phyloP scores from a whole-genome alignment of 2,888 invertebrate genomes.

The Pollenia angustigena region DNA sequence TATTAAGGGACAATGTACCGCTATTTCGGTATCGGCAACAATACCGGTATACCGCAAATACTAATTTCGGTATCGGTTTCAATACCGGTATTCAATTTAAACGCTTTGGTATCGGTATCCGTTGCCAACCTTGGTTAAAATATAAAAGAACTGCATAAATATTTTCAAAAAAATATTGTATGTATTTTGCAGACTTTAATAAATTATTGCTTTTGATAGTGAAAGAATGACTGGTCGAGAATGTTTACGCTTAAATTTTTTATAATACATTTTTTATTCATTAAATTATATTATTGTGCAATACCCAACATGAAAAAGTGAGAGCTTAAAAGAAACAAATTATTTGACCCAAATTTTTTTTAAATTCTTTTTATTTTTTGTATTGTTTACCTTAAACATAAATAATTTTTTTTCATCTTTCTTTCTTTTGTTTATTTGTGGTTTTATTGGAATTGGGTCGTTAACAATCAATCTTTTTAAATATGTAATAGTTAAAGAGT shows the following conservation, averaged over 20 bases:
- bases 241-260: slow-evolving; percentile 55
- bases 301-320: not conserved
- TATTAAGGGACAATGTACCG: no score
- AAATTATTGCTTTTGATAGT: slow-evolving; percentile 78
- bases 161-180: slow-evolving; percentile 15
- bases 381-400: slow-evolving; percentile 12
- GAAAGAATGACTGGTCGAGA: slow-evolving; percentile 54
- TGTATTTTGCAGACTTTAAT: slow-evolving; percentile 78
- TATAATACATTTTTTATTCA: slow-evolving; percentile 33
- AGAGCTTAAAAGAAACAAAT: slow-evolving; percentile 16
- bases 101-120: no score
- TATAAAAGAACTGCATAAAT: not conserved
- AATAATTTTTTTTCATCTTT: not conserved
- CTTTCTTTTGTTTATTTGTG: not conserved
- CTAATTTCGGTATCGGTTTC: no score
- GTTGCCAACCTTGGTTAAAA: not conserved
- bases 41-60: no score
- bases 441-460: not conserved
- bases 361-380: slow-evolving; percentile 2
- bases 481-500: not conserved
- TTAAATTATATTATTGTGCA: slow-evolving; percentile 50
- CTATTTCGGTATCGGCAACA: no score
- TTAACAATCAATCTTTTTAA: slow-evolving; percentile 20
- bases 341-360: slow-evolving; percentile 51
- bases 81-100: no score